Percentiles rank a stretch among this genome's conserved stretches.
Evolutionary conservation across 2,797 vertebrate genomes (phyloP).

Genomic region (Anas acuta): DNA sequence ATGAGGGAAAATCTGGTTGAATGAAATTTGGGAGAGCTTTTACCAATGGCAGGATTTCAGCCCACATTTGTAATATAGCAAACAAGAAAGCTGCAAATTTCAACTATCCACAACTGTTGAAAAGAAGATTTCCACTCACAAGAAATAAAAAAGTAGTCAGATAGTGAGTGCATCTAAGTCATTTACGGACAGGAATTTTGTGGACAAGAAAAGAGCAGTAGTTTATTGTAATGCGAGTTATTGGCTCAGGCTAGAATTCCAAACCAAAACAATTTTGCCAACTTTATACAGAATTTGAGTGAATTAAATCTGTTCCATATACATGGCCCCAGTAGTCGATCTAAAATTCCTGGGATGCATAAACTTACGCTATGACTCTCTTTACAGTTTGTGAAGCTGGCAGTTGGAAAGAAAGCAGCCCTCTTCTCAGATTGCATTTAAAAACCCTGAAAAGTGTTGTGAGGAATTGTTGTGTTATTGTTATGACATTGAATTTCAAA

Average conservation of each 20-base stretch:
- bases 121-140: not conserved
- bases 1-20: not conserved
- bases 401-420: not conserved
- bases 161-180: not conserved
- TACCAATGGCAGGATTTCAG: not conserved
- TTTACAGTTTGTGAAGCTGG: not conserved
- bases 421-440: not conserved
- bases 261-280: not conserved
- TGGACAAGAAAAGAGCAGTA: not conserved
- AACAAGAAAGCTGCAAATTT: constrained; percentile 11
- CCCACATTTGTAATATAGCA: not conserved
- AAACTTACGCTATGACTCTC: not conserved
- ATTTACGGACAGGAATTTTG: not conserved
- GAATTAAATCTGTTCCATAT: not conserved
- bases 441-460: not conserved
- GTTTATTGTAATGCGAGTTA: not conserved
- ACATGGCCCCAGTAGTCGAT: rapidly evolving
- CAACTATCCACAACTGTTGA: not conserved
- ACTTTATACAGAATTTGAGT: not conserved
- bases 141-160: not conserved
- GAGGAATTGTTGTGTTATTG: not conserved
- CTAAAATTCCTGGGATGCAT: not conserved
- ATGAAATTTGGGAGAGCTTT: not conserved
- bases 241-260: not conserved
- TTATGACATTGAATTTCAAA: not conserved